These are phyloP conservation scores for Antigone vipio DNA, from an alignment of 2,113 vertebrate species.

Conservation along the genomic window DNA sequence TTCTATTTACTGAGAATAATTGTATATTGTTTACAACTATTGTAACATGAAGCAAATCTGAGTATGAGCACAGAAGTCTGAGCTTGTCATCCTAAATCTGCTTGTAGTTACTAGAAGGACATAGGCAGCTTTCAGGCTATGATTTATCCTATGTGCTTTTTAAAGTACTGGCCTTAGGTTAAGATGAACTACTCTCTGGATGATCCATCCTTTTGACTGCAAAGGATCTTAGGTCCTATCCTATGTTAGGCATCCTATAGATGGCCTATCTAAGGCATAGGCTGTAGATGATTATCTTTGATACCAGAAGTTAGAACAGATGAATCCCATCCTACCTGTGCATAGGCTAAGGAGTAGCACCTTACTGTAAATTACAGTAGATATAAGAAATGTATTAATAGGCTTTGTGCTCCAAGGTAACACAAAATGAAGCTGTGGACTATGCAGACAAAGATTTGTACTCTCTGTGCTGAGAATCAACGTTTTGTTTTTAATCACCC, in stretches of 20 bases:
- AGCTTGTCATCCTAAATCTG: not conserved
- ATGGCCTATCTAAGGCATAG: not conserved
- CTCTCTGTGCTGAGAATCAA: not conserved
- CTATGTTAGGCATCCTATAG: not conserved
- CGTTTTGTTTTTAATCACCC: not conserved
- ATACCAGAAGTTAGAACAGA: not conserved
- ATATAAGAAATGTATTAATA: not conserved
- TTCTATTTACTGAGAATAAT: not conserved
- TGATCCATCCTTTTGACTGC: not conserved
- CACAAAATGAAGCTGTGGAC: not conserved
- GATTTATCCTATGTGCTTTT: not conserved
- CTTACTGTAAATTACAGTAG: not conserved
- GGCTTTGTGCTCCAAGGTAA: not conserved
- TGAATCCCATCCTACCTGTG: not conserved
- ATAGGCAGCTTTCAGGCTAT: not conserved
- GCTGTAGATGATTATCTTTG: not conserved
- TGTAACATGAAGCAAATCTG: not conserved
- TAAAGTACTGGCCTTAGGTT: not conserved
- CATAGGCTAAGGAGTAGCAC: not conserved
- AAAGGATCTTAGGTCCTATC: not conserved
- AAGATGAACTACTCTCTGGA: not conserved
- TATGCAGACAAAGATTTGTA: not conserved
- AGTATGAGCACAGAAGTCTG: not conserved
- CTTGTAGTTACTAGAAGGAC: not conserved
- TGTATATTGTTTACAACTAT: not conserved